phyloP scores from a whole-genome alignment of 2,113 vertebrate species.

The Rostratula benghalensis region DNA sequence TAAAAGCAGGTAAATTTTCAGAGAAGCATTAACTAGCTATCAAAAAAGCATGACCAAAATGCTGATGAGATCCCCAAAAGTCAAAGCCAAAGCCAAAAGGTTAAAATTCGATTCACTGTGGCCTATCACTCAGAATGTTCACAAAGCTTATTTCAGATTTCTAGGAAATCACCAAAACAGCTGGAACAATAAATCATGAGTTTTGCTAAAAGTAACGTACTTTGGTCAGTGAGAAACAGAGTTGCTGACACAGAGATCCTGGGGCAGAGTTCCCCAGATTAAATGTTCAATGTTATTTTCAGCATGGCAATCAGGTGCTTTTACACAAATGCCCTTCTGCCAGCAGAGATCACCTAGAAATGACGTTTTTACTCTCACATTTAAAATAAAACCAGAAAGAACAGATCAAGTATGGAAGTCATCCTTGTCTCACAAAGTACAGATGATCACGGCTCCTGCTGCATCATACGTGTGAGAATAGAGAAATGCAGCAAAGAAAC shows the following conservation, averaged over 20 bases:
- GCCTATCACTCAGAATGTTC: not conserved
- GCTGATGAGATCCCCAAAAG: not conserved
- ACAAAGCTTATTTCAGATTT: not conserved
- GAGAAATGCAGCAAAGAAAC: not conserved
- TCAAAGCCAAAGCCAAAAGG: not conserved
- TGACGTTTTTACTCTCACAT: not conserved
- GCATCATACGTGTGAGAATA: accelerated
- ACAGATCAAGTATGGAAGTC: not conserved
- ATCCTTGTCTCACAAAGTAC: not conserved
- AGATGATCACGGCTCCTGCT: not conserved
- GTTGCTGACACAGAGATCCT: not conserved
- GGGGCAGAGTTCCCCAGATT: not conserved
- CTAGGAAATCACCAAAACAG: not conserved
- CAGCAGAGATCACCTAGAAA: not conserved
- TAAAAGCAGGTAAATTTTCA: not conserved
- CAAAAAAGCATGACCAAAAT: not conserved
- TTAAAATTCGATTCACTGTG: not conserved
- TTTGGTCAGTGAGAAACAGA: not conserved
- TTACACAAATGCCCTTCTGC: not conserved
- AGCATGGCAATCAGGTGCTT: not conserved
- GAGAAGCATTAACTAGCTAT: not conserved
- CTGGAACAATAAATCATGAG: not conserved
- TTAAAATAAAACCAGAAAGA: not conserved
- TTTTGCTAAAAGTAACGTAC: not conserved
- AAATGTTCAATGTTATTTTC: not conserved